A percentile compares a stretch with the other conserved stretches of the same genome.
Evolutionary conservation across 2,797 vertebrate species (phyloP).

Genomic region (Clarias platycephalus): DNA sequence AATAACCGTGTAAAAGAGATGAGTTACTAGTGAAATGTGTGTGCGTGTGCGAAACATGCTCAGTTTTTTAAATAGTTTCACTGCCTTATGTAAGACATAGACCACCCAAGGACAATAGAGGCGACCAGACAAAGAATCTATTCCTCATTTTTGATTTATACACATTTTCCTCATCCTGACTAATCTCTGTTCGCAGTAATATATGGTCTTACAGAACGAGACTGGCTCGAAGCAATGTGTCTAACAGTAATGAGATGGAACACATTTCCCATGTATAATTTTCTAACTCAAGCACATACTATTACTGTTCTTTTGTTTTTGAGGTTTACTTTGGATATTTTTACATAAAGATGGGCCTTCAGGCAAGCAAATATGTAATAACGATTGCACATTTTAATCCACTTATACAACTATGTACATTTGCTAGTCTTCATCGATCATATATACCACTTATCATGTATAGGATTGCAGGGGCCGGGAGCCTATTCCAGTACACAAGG

Average conservation of each 20-base stretch:
- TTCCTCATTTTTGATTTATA: constrained; percentile 61
- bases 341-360: background rate
- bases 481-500: too few relatives aligned
- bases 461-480: too few relatives aligned
- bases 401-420: background rate
- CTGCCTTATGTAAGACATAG: constrained; percentile 68
- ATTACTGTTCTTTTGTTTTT: constrained; percentile 21
- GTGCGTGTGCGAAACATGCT: constrained; percentile 53
- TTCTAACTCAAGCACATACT: constrained; percentile 8
- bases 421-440: background rate
- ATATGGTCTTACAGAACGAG: constrained; percentile 55
- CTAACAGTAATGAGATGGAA: constrained; percentile 60
- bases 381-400: background rate
- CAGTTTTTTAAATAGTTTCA: constrained; percentile 62
- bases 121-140: constrained; percentile 72
- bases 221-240: constrained; percentile 57
- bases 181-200: constrained; percentile 45
- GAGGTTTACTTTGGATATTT: background rate
- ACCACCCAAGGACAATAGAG: constrained; percentile 73
- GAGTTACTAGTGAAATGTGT: constrained; percentile 65
- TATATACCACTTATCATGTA: too few relatives aligned
- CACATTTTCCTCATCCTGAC: constrained; percentile 60
- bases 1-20: constrained; percentile 74
- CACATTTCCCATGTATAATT: constrained; percentile 32
- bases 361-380: background rate